phyloP scores from a whole-genome alignment of 2,888 invertebrate genomes.

The Villa cingulata region DNA sequence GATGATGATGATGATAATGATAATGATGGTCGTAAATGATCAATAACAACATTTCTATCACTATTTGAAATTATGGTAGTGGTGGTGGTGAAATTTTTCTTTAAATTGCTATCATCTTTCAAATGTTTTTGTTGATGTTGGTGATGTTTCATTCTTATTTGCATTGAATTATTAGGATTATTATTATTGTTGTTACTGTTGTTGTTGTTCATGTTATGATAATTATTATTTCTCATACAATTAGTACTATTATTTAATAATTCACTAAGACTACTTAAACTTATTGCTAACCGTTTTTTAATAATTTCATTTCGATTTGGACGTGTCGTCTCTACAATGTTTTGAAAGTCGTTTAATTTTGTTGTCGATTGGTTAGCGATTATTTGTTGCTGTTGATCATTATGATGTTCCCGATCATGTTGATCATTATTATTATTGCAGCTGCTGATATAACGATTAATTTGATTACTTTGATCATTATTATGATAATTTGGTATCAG shows the following conservation, averaged over 20 bases:
- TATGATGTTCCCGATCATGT: background rate
- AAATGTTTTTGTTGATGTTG: constrained; percentile 13
- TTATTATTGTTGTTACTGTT: constrained; percentile 12
- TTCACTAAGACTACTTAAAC: constrained; percentile 12
- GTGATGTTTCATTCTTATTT: constrained; percentile 13
- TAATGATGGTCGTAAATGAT: constrained; percentile 14
- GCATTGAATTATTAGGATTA: constrained; percentile 4
- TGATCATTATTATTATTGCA: background rate
- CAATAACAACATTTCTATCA: background rate
- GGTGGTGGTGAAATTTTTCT: background rate
- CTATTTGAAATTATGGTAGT: background rate
- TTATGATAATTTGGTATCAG: too few species aligned
- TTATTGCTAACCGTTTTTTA: constrained; percentile 12
- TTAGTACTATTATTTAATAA: constrained; percentile 11
- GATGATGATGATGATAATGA: too few species aligned
- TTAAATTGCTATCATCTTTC: background rate
- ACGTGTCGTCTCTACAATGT: background rate
- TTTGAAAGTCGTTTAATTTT: background rate
- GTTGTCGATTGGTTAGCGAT: background rate
- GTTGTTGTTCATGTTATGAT: constrained; percentile 13
- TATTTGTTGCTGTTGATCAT: background rate
- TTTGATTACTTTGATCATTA: too few species aligned
- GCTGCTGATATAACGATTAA: background rate
- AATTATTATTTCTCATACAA: constrained; percentile 3
- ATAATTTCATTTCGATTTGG: background rate